A percentile compares a stretch with the other conserved stretches of the same genome.
These are phyloP conservation scores for Oplegnathus fasciatus DNA, from an alignment of 2,113 vertebrate species.

Conservation along the genomic window DNA sequence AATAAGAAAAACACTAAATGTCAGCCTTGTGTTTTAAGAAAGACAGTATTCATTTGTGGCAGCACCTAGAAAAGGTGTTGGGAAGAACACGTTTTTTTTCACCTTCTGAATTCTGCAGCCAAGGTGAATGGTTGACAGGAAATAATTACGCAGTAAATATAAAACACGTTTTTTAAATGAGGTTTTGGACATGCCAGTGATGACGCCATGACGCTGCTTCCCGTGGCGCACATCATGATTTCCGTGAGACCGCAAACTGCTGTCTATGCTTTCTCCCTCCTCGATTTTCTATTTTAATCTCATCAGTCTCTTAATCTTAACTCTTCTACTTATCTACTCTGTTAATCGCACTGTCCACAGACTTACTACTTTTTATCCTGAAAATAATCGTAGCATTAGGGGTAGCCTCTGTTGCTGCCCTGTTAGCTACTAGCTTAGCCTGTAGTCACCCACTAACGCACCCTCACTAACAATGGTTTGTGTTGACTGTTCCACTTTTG, in stretches of 20 bases:
- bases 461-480: too few relatives aligned
- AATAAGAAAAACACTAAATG: slow-evolving; percentile 5
- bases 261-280: too few relatives aligned
- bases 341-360: too few relatives aligned
- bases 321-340: neutral
- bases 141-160: neutral
- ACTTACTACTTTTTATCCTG: too few relatives aligned
- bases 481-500: too few relatives aligned
- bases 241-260: neutral
- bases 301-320: neutral
- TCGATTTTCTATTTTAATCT: too few relatives aligned
- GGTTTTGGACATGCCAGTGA: neutral
- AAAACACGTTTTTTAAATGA: neutral
- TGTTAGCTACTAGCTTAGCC: too few relatives aligned
- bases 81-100: neutral
- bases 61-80: neutral
- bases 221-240: too few relatives aligned
- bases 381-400: too few relatives aligned
- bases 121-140: neutral
- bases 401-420: too few relatives aligned
- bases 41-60: neutral
- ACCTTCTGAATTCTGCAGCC: neutral
- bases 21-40: slow-evolving; percentile 1
- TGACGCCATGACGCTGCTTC: too few relatives aligned
- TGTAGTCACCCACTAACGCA: too few relatives aligned